Percentiles rank a stretch among this genome's conserved stretches.
These are phyloP conservation scores for Anthoptus insignis DNA, from an alignment of 2,888 invertebrate genomes.

Conservation along the genomic window DNA sequence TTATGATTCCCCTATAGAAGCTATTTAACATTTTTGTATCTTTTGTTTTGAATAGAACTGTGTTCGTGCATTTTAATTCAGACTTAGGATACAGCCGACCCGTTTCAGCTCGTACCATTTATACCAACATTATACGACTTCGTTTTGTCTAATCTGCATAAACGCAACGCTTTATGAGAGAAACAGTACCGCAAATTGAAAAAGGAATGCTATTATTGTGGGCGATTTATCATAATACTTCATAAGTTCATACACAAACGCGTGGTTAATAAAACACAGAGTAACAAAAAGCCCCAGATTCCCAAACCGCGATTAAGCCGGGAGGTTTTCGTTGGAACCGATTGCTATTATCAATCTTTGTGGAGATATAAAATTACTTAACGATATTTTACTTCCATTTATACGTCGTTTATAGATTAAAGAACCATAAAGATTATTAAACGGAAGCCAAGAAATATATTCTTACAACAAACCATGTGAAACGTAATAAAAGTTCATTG, in stretches of 20 bases:
- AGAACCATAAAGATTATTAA: slow-evolving; percentile 71
- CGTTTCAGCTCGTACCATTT: slow-evolving; percentile 25
- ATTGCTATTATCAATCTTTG: slow-evolving; percentile 68
- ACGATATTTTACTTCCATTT: slow-evolving; percentile 69
- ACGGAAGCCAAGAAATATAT: slow-evolving; percentile 79
- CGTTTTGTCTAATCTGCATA: slow-evolving; percentile 34
- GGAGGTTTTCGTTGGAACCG: slow-evolving; percentile 53
- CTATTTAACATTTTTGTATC: slow-evolving; percentile 78
- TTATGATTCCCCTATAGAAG: slow-evolving; percentile 74
- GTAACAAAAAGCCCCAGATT: slow-evolving; percentile 46
- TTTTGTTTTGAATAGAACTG: slow-evolving; percentile 78
- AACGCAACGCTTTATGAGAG: slow-evolving; percentile 17
- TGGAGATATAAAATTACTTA: slow-evolving; percentile 68
- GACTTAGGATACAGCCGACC: slow-evolving; percentile 58
- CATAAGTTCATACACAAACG: slow-evolving; percentile 50
- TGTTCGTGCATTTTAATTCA: slow-evolving; percentile 82
- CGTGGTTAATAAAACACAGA: slow-evolving; percentile 50
- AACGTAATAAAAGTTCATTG: slow-evolving; percentile 57
- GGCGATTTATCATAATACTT: slow-evolving; percentile 51
- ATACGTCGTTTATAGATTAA: slow-evolving; percentile 67
- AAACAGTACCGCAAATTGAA: slow-evolving; percentile 39
- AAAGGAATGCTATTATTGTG: slow-evolving; percentile 44
- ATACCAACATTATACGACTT: slow-evolving; percentile 40
- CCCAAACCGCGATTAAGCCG: slow-evolving; percentile 51
- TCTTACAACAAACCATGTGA: slow-evolving; percentile 71